Percentiles rank a stretch among this genome's conserved stretches.
These are phyloP conservation scores for Trisateles emortualis DNA, from an alignment of 2,888 invertebrate genomes.

Conservation along the genomic window DNA sequence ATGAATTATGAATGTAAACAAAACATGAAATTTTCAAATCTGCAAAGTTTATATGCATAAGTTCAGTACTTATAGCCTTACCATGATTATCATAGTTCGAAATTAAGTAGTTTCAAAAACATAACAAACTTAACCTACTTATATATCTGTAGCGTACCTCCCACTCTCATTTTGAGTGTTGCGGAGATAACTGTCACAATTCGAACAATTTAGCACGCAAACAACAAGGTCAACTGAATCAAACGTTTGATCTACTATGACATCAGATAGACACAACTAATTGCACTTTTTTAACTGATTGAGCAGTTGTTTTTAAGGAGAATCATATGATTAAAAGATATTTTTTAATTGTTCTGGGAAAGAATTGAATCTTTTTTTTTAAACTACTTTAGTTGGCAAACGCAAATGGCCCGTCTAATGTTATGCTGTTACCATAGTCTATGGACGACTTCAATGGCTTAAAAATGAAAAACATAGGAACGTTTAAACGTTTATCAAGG, in stretches of 20 bases:
- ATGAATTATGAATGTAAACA: no score
- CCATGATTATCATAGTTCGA: no score
- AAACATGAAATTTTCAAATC: no score
- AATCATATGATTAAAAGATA: slow-evolving; percentile 26
- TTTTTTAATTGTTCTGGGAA: slow-evolving; percentile 5
- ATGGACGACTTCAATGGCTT: no score
- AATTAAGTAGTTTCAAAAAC: not conserved
- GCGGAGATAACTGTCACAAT: slow-evolving; percentile 61
- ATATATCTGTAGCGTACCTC: slow-evolving; percentile 47
- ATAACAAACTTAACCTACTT: slow-evolving; percentile 26
- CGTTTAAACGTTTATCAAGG: no score
- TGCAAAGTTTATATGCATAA: no score
- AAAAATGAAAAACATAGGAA: no score
- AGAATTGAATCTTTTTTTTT: not conserved
- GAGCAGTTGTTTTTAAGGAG: slow-evolving; percentile 3
- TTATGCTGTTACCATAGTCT: no score
- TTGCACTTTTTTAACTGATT: slow-evolving; percentile 37
- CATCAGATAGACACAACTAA: slow-evolving; percentile 29
- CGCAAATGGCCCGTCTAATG: no score
- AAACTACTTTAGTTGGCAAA: no score
- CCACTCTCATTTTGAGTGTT: slow-evolving; percentile 62
- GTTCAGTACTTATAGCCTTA: no score
- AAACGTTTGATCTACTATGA: slow-evolving; percentile 27
- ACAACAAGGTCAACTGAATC: slow-evolving; percentile 67
- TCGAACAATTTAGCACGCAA: slow-evolving; percentile 52